Conservation (phyloP, 2,888 invertebrate species). For the Andricus quercusramuli region DNA sequence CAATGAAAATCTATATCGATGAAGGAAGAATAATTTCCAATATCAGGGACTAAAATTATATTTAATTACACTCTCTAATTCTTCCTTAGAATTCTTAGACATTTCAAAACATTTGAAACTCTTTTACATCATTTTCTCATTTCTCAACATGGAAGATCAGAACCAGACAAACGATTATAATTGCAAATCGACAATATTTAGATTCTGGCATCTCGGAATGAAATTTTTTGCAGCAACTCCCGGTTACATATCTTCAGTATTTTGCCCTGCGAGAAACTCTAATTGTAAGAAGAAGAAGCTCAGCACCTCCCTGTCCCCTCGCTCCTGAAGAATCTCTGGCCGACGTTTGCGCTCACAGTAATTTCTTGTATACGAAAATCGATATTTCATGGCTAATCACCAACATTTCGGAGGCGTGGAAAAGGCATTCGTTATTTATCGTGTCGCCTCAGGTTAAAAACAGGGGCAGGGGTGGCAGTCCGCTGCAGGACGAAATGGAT, state of each 20-base stretch:
- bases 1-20: too few species aligned
- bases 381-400: constrained; percentile 79
- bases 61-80: background rate
- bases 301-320: background rate
- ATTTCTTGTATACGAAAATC: constrained; percentile 77
- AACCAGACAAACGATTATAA: constrained; percentile 33
- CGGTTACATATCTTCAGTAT: constrained; percentile 33
- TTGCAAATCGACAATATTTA: constrained; percentile 23
- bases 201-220: constrained; percentile 16
- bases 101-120: background rate
- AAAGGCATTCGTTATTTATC: constrained; percentile 78
- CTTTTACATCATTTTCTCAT: constrained; percentile 15
- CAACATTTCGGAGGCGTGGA: constrained; percentile 79
- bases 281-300: constrained; percentile 41
- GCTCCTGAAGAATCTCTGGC: constrained; percentile 28
- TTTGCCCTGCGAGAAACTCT: constrained; percentile 41
- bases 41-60: background rate
- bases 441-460: constrained; percentile 72
- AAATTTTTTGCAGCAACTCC: constrained; percentile 33
- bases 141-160: constrained; percentile 24
- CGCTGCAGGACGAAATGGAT: constrained; percentile 31
- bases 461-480: constrained; percentile 17
- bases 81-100: background rate
- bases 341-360: constrained; percentile 57
- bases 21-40: too few species aligned